phyloP scores from a whole-genome alignment of 2,113 vertebrate genomes.

The Macrotis lagotis region DNA sequence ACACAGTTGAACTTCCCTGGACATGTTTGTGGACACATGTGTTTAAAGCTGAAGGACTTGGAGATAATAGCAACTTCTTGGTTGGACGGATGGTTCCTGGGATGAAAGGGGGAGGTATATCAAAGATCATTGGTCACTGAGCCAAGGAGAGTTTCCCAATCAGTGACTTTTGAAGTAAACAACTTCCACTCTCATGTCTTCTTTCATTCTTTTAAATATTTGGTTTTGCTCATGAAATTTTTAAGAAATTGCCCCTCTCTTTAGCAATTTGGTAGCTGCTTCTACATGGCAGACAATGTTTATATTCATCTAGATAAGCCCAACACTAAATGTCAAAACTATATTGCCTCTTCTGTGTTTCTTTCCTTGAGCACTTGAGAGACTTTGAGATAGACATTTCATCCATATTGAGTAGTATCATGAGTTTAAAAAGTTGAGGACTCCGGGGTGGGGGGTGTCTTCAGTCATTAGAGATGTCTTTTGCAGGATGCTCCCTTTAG shows the following conservation, averaged over 20 bases:
- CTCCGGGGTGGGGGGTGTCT: neutral
- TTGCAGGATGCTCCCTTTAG: neutral
- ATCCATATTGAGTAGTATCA: neutral
- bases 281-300: neutral
- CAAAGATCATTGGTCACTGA: neutral
- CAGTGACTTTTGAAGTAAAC: neutral
- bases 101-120: neutral
- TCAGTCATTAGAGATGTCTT: neutral
- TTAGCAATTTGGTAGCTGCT: neutral
- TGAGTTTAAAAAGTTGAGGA: neutral
- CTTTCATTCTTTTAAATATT: neutral
- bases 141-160: neutral
- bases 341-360: neutral
- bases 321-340: neutral
- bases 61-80: neutral
- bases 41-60: neutral
- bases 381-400: neutral
- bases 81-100: neutral
- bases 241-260: neutral
- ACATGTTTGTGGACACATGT: neutral
- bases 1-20: neutral
- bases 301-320: neutral
- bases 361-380: neutral
- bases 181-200: neutral
- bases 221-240: neutral